Base-by-base conservation (phyloP, 2,797 vertebrate species). In the Sebastes flavidus region DNA sequence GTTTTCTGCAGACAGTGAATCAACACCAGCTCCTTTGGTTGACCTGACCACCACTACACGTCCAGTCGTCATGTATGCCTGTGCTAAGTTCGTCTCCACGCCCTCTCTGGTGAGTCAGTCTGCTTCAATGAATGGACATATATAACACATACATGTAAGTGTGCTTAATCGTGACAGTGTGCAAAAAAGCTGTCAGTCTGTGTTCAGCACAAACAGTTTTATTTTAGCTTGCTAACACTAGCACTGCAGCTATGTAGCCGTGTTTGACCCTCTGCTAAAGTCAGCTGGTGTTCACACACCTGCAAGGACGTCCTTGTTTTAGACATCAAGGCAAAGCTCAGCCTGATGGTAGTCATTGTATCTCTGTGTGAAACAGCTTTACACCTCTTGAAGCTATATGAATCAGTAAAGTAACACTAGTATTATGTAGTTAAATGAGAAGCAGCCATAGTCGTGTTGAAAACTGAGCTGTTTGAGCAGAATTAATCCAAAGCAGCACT, bases 21-120 rank as follows among this genome's bases (percentile, higher is more conserved):
- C 73, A 16, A 14, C 63, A 7, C 54, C 81, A 71, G 85, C 79
- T 80, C 71, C 68, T 72, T 46, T 13, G 79, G 58, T 80, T 89
- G 89, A 93, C 88, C 86, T 87, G 84, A 88, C 74, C 83, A 67
- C 42, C 14, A 68, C 68, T 38, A 38, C 36, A 38, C 36, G 72
- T 76, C 80, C 32, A 74, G 34, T 81, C 90, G 90, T 84, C 16
- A 96, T 96, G 96, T 96, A 94, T 72, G 92, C 95, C 90, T 96
- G 96, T 81, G 95, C 95, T 73, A 96, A 96, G 75, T 96, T 96
- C 94, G 94, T 95, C 91, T 96, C 95, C 85, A 95, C 95, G 62
- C 93, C 96, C 90, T 95, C 95, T 83, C 93, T 96, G 95, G 96
- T 96, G 88, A 95, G 95, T 96, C 86, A 95, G 95, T 96, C 89